A percentile compares a stretch with the other conserved stretches of the same genome.
These are phyloP conservation scores for Aleiodes testaceus DNA, from an alignment of 2,888 invertebrate species.

Conservation along the genomic window DNA sequence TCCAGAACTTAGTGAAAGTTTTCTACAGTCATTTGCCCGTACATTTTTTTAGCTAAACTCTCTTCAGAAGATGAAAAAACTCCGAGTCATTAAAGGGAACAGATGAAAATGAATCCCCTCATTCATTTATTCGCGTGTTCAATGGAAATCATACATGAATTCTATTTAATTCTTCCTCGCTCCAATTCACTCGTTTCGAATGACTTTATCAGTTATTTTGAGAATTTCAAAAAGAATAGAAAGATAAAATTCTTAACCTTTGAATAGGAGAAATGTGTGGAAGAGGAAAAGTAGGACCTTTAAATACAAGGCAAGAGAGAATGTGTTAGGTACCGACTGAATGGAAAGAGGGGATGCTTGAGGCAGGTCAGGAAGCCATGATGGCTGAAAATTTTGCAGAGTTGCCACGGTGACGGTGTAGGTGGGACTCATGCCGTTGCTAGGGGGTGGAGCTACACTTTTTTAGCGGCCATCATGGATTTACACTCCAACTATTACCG, in stretches of 20 bases:
- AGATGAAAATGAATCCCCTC: not conserved
- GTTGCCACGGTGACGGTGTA: conserved; percentile 63
- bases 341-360: conserved; percentile 58
- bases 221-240: conserved; percentile 1
- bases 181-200: too few species aligned
- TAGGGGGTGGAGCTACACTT: conserved; percentile 61
- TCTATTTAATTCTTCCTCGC: too few species aligned
- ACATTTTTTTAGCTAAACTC: not conserved
- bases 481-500: conserved; percentile 62
- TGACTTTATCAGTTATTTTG: not conserved
- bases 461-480: conserved; percentile 64
- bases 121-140: too few species aligned
- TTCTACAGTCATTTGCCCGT: not conserved
- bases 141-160: too few species aligned
- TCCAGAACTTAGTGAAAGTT: conserved; percentile 22
- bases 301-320: conserved; percentile 2
- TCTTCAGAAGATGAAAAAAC: not conserved
- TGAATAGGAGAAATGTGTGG: not conserved
- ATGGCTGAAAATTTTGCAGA: conserved; percentile 60
- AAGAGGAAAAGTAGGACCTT: not conserved
- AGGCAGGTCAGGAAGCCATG: conserved; percentile 65
- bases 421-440: conserved; percentile 45
- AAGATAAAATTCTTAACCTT: not conserved
- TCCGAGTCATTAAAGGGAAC: not conserved
- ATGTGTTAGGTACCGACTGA: conserved; percentile 15